These are phyloP conservation scores for Cirrhinus molitorella DNA, from an alignment of 2,797 vertebrate species.

Conservation along the genomic window DNA sequence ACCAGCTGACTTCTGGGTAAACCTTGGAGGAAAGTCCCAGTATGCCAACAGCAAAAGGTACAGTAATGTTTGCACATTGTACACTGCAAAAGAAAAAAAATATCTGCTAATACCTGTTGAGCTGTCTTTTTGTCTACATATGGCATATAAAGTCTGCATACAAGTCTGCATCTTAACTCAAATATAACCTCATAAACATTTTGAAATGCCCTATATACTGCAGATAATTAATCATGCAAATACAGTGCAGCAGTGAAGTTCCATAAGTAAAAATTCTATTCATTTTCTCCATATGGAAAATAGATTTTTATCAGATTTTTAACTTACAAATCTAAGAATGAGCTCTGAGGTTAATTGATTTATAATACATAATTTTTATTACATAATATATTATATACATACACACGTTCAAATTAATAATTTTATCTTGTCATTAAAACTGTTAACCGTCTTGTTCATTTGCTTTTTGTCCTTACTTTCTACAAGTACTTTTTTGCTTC, in stretches of 20 bases:
- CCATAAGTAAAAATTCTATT: not conserved
- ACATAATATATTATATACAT: too few species aligned
- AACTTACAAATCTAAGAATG: too few species aligned
- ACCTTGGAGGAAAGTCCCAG: conserved; percentile 85
- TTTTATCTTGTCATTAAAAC: too few species aligned
- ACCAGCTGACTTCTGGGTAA: conserved; percentile 86
- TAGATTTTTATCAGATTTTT: too few species aligned
- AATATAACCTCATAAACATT: not conserved
- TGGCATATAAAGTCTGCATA: not conserved
- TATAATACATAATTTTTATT: too few species aligned
- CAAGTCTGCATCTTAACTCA: not conserved
- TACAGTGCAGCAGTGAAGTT: not conserved
- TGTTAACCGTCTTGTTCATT: too few species aligned
- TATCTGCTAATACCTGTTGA: not conserved
- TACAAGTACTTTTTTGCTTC: too few species aligned
- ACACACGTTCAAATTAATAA: too few species aligned
- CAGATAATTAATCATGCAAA: not conserved
- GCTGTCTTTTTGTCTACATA: not conserved
- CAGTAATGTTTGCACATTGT: conserved; percentile 1
- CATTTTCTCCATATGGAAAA: not conserved
- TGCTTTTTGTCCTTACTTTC: too few species aligned
- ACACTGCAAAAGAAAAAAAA: not conserved
- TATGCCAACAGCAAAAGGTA: conserved; percentile 85
- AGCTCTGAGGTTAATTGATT: not conserved
- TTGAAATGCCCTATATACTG: not conserved